These are phyloP conservation scores for Patella caerulea DNA, from an alignment of 2,888 invertebrate genomes.

Conservation along the genomic window DNA sequence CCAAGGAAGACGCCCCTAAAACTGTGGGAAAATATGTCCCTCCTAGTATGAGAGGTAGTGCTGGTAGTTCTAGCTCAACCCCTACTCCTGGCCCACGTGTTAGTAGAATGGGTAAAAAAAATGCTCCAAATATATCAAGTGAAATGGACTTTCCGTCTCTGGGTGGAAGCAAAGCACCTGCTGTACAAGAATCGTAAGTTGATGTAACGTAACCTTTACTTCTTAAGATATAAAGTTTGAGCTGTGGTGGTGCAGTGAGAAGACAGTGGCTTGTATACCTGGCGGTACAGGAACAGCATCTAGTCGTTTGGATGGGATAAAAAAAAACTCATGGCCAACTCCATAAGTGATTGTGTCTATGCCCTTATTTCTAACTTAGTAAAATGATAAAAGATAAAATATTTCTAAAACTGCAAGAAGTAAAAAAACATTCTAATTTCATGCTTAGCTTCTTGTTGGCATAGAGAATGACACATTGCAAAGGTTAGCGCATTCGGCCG, in stretches of 20 bases:
- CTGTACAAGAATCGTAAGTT: constrained; percentile 24
- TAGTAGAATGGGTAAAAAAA: constrained; percentile 46
- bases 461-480: no score
- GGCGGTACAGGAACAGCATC: no score
- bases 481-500: no score
- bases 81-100: constrained; percentile 37
- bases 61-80: constrained; percentile 30
- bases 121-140: constrained; percentile 63
- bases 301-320: no score
- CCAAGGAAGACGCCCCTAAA: constrained; percentile 44
- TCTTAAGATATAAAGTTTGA: constrained; percentile 9
- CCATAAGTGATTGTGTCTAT: no score
- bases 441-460: no score
- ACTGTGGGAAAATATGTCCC: constrained; percentile 58
- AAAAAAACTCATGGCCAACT: no score
- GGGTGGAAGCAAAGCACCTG: constrained; percentile 46
- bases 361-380: no score
- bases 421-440: no score
- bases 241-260: neutral
- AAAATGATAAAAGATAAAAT: no score
- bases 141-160: constrained; percentile 67
- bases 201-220: neutral
- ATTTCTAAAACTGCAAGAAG: no score
- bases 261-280: no score
- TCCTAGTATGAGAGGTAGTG: constrained; percentile 48